Base-by-base conservation (phyloP, 2,888 invertebrate genomes). In the Meiosimyza platycephala region DNA sequence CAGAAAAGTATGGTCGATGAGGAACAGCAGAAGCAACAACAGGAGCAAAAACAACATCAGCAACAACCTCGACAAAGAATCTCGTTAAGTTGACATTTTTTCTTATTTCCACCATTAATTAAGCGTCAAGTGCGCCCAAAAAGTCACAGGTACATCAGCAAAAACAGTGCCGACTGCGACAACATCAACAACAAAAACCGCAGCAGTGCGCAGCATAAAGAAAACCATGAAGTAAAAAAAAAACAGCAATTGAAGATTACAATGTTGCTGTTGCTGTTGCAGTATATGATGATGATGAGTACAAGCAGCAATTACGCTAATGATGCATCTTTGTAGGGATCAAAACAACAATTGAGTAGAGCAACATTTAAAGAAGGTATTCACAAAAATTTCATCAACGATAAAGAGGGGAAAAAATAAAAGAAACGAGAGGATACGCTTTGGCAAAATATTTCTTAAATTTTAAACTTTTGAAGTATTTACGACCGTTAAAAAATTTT, bases 61-160 rank as follows among this genome's bases (percentile, higher is more conserved):
- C 52, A 52, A 54, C 47, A 40, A 62, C 54, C 33, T 28, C 28
- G 28, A 63, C 64, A 69, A 69, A 64, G 54, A 50, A 69, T 57
- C 65, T 71, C 65, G 71, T 65, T 65, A 59, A 40, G 71, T 71
- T 63, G 71, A 71, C 62, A 71, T 47, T 62, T 62, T 70, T 70
- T 52, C 51, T 33, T 62, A 52, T 60, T 69, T 69, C 51, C 50
- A 40, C 59, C 64, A 71, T 59, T 71, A 71, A 71, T 65, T 65
- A 71, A 71, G 59, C 71, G 59, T 65, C 59, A 71, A 71, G 62
- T 70, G 63, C 54, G 70, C 70, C 63, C 50, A 59, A 70, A 40
- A 70, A 67, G 15, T 54, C 40, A 40, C 40, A 40, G 40, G 40
- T 40, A 40, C 40, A 40, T 40, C 40, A n/a, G n/a, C 28, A 52